Base-by-base conservation (phyloP, 2,113 vertebrate genomes). In the Erythrocercus mccallii region DNA sequence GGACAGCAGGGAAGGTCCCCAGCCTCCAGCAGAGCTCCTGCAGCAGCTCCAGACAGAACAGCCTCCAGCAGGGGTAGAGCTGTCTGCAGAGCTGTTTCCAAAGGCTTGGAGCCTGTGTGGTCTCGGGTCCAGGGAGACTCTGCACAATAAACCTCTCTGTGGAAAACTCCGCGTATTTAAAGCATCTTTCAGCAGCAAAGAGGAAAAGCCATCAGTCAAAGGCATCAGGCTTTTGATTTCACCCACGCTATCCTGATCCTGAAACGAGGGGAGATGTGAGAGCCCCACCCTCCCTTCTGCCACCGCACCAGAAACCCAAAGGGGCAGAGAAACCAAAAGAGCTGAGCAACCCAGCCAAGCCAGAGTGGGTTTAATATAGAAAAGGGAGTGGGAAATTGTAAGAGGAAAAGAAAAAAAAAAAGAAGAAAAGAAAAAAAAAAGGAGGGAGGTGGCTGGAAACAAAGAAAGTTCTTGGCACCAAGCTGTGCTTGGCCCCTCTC, bases 381-480 rank as follows among this genome's bases (percentile, higher is more conserved):
- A 81, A 93, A 97, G 65, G 95, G 95, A 97, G 80, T 94, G 95
- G 93, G 96, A 85, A 97, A 94, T 60, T 71, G 35, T 92, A 81
- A 95, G 69, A 94, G 84, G 86, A 88, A 94, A 92, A 90, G 35
- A 66, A 70, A 65, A 66, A 68, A 72, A 35, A 73, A 92, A 69
- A 30, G 66, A 93, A 24, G 21, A 15, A 57, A 37, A n/a, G n/a
- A 5, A 8, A 23, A 80, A 91, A 69, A 71, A 77, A 93, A 47
- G 30, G 70, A 96, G 83, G 93, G 95, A 96, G 96, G 96, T 84
- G 94, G 88, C 92, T 96, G 94, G 95, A 97, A 97, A 97, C 97
- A 97, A 97, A 97, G 96, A 92, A 96, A 96, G 95, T 93, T 97
- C 96, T 96, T 96, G 95, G 96, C 95, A 8, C 65, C 3, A 9